Evolutionary conservation across 2,888 invertebrate genomes (phyloP).

Genomic region (Plutella xylostella): DNA sequence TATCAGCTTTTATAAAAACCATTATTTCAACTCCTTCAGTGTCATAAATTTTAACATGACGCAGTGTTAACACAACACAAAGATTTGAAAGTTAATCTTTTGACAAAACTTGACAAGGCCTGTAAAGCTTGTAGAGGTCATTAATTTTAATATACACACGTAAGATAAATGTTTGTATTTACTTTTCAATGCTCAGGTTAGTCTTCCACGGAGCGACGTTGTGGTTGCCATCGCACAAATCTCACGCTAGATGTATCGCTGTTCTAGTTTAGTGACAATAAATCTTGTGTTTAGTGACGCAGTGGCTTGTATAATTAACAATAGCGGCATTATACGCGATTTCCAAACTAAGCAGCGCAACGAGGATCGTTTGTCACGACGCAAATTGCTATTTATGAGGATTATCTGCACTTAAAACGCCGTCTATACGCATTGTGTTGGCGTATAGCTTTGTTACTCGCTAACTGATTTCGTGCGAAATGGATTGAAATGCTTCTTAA

Average conservation of each 20-base stretch:
- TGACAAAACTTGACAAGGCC: conserved; percentile 11
- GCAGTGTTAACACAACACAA: too few species aligned
- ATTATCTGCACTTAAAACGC: conserved; percentile 44
- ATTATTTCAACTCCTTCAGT: too few species aligned
- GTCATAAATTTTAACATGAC: too few species aligned
- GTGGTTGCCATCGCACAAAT: conserved; percentile 31
- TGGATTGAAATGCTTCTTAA: background rate
- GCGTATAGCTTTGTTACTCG: conserved; percentile 16
- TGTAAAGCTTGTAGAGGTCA: conserved; percentile 14
- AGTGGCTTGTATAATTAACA: conserved; percentile 65
- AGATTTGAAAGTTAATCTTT: conserved; percentile 35
- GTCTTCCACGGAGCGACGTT: conserved; percentile 2
- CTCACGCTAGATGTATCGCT: conserved; percentile 50
- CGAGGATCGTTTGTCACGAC: conserved; percentile 59
- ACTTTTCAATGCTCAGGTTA: conserved; percentile 47
- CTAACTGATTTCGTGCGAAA: conserved; percentile 7
- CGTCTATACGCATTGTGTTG: conserved; percentile 31
- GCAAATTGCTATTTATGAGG: conserved; percentile 64
- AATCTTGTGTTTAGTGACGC: conserved; percentile 65
- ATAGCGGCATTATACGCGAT: conserved; percentile 62
- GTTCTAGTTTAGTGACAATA: conserved; percentile 61
- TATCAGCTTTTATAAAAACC: too few species aligned
- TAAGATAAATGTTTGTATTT: conserved; percentile 37
- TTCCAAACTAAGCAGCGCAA: conserved; percentile 58
- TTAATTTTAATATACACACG: conserved; percentile 25